Conservation (phyloP, 2,888 invertebrate genomes). For the Xestia sexstrigata region DNA sequence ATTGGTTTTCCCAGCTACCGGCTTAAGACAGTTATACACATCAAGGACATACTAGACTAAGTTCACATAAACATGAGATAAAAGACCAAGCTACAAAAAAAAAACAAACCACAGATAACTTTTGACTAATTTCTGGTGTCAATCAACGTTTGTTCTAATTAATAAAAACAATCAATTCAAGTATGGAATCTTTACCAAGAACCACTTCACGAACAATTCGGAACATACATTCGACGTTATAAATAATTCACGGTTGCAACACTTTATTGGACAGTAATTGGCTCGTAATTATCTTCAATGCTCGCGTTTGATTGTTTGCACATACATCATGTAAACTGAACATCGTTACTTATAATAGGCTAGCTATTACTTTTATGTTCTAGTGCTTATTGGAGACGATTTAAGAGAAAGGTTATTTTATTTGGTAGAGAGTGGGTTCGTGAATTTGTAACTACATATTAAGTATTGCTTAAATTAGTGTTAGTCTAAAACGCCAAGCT, state of each 20-base stretch:
- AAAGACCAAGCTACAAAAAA: too few relatives aligned
- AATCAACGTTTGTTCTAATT: background rate
- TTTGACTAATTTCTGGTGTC: background rate
- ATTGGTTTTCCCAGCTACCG: too few relatives aligned
- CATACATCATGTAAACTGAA: conserved; percentile 27
- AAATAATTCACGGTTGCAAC: conserved; percentile 50
- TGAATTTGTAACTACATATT: background rate
- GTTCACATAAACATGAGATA: too few relatives aligned
- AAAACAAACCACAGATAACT: background rate
- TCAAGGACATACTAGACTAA: too few relatives aligned
- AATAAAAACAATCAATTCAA: background rate
- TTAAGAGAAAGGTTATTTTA: background rate
- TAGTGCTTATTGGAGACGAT: conserved; percentile 1
- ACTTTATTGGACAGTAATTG: conserved; percentile 49
- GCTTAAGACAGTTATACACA: too few relatives aligned
- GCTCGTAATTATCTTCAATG: conserved; percentile 54
- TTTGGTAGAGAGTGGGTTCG: background rate
- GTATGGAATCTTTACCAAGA: conserved; percentile 19
- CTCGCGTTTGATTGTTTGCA: conserved; percentile 41
- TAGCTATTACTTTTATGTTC: background rate
- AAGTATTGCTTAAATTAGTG: background rate
- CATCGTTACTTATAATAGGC: conserved; percentile 15
- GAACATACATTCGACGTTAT: conserved; percentile 26
- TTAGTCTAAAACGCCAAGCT: background rate
- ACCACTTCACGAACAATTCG: background rate